Conservation (phyloP, 2,888 invertebrate species). For the Sialis fuliginosa region DNA sequence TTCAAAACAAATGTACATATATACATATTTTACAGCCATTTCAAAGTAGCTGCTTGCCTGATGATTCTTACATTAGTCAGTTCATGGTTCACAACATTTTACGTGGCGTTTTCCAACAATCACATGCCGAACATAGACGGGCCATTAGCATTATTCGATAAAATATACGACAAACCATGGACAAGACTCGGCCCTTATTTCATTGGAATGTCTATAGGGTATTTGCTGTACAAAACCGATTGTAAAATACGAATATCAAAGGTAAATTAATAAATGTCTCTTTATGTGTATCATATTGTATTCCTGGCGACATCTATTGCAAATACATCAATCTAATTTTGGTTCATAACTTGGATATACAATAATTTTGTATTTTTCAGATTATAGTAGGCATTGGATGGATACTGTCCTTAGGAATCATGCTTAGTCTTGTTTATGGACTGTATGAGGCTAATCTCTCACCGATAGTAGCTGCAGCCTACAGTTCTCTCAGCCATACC, state of each 20-base stretch:
- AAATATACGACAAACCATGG: conserved; percentile 83
- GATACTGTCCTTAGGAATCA: conserved; percentile 43
- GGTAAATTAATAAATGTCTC: conserved; percentile 21
- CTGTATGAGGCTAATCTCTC: conserved; percentile 53
- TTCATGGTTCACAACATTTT: conserved; percentile 64
- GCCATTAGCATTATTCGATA: conserved; percentile 69
- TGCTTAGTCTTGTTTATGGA: conserved; percentile 61
- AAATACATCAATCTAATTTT: no score
- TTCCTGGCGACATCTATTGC: no score
- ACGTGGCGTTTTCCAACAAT: conserved; percentile 60
- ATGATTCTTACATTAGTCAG: conserved; percentile 49
- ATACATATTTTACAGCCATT: conserved; percentile 40
- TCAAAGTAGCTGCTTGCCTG: conserved; percentile 52
- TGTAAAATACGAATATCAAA: conserved; percentile 56
- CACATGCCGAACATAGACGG: conserved; percentile 65
- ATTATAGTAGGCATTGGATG: conserved; percentile 47
- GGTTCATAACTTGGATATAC: no score
- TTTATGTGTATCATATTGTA: no score
- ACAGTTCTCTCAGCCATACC: conserved; percentile 66
- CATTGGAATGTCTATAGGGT: conserved; percentile 69
- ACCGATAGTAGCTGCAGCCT: conserved; percentile 52
- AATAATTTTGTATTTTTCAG: no score
- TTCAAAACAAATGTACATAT: no score
- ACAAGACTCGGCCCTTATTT: conserved; percentile 69
- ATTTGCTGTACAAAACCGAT: conserved; percentile 67